These are phyloP conservation scores for Achlya flavicornis DNA, from an alignment of 2,888 invertebrate genomes.

Conservation along the genomic window DNA sequence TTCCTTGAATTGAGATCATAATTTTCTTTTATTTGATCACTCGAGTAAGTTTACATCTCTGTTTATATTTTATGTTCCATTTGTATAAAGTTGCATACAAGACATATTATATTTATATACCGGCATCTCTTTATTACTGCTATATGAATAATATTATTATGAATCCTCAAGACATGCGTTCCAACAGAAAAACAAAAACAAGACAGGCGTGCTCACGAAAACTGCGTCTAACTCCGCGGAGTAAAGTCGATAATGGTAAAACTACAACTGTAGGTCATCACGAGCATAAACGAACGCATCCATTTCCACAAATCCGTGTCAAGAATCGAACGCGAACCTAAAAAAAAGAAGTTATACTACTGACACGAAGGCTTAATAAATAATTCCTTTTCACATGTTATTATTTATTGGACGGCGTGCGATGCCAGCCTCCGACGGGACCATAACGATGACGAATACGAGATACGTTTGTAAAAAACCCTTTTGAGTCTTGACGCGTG, in stretches of 20 bases:
- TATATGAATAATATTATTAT: conserved; percentile 72
- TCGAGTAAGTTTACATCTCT: conserved; percentile 6
- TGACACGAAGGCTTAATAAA: conserved; percentile 67
- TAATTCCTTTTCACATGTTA: conserved; percentile 67
- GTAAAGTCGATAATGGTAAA: conserved; percentile 48
- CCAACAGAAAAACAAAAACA: conserved; percentile 55
- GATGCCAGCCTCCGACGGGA: conserved; percentile 53
- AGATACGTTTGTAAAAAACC: conserved; percentile 77
- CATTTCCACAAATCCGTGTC: conserved; percentile 79
- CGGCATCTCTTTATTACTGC: conserved; percentile 62
- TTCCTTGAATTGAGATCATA: not conserved
- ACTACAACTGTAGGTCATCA: conserved; percentile 44
- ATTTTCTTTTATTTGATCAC: conserved; percentile 6
- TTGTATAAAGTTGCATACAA: conserved; percentile 32
- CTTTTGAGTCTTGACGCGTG: conserved; percentile 75
- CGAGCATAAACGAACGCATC: conserved; percentile 57
- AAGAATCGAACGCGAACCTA: conserved; percentile 57
- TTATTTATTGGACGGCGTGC: conserved; percentile 73
- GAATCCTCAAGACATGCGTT: conserved; percentile 53
- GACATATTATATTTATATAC: conserved; percentile 50
- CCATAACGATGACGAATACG: conserved; percentile 81
- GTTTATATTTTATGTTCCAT: not conserved
- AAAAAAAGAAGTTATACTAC: conserved; percentile 53
- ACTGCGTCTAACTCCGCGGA: conserved; percentile 35
- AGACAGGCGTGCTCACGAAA: conserved; percentile 34